Percentiles rank a stretch among this genome's conserved stretches.
phyloP scores from a whole-genome alignment of 2,888 invertebrate species.

The Chrysolina oricalcia region DNA sequence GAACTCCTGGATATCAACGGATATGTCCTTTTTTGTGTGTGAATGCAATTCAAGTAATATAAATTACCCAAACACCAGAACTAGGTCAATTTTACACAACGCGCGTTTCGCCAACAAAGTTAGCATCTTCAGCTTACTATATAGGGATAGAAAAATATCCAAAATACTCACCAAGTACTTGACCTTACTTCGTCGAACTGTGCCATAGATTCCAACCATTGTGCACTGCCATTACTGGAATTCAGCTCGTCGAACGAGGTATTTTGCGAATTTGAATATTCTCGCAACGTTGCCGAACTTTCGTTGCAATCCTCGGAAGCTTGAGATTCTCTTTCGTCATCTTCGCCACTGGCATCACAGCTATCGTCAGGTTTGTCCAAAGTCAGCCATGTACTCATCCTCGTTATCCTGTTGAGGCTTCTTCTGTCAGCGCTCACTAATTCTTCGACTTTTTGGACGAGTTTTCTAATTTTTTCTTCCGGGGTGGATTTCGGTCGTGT shows the following conservation, averaged over 20 bases:
- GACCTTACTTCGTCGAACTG: slow-evolving; percentile 77
- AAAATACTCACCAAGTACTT: slow-evolving; percentile 55
- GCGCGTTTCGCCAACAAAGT: too few species aligned
- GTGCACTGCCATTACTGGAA: slow-evolving; percentile 50
- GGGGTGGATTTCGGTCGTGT: slow-evolving; percentile 62
- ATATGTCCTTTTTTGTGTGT: too few species aligned
- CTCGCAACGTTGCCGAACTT: slow-evolving; percentile 81
- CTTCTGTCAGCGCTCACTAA: slow-evolving; percentile 76
- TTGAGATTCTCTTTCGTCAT: slow-evolving; percentile 84
- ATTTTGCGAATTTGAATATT: slow-evolving; percentile 66
- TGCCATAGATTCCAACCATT: slow-evolving; percentile 90
- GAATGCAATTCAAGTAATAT: too few species aligned
- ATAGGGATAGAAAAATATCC: neutral
- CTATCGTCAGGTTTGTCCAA: slow-evolving; percentile 81
- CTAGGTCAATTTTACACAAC: too few species aligned
- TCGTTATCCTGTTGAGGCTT: slow-evolving; percentile 75
- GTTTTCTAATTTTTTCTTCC: slow-evolving; percentile 72
- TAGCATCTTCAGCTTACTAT: neutral
- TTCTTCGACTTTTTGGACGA: slow-evolving; percentile 88
- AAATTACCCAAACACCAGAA: too few species aligned
- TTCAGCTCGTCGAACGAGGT: slow-evolving; percentile 68
- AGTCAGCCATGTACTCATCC: slow-evolving; percentile 78
- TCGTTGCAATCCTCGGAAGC: slow-evolving; percentile 86
- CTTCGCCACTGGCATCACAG: slow-evolving; percentile 93
- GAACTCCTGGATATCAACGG: too few species aligned